Evolutionary conservation across 2,113 vertebrate genomes (phyloP).

Genomic region (Antennarius striatus): DNA sequence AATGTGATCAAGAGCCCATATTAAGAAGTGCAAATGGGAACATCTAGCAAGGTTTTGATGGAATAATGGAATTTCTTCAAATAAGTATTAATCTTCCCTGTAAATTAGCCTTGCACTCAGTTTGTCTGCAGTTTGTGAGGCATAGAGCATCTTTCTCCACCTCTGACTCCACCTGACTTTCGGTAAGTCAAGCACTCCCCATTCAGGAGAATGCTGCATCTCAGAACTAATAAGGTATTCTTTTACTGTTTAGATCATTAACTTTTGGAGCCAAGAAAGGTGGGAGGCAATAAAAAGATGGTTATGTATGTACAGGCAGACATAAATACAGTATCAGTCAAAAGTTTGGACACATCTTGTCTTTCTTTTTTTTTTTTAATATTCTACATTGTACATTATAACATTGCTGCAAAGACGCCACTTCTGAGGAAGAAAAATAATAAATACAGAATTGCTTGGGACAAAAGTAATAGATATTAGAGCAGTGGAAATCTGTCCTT

Average conservation of each 20-base stretch:
- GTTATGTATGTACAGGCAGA: not conserved
- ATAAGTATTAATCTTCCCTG: slow-evolving; percentile 26
- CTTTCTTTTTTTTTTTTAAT: not conserved
- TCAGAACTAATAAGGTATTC: slow-evolving; percentile 16
- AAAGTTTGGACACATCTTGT: too few species aligned
- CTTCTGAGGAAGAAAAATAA: too few species aligned
- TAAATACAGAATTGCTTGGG: too few species aligned
- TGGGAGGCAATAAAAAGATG: slow-evolving; percentile 5
- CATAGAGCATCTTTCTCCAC: slow-evolving; percentile 25
- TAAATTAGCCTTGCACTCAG: slow-evolving; percentile 34
- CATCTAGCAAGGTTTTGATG: slow-evolving; percentile 8
- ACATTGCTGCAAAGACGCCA: too few species aligned
- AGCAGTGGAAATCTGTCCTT: too few species aligned
- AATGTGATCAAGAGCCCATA: slow-evolving; percentile 9
- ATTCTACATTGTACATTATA: too few species aligned
- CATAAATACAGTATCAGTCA: too few species aligned
- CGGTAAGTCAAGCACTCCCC: slow-evolving; percentile 32
- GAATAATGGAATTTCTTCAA: slow-evolving; percentile 30
- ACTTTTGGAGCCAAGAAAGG: slow-evolving; percentile 40
- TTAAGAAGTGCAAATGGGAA: slow-evolving; percentile 17
- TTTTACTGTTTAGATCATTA: slow-evolving; percentile 52
- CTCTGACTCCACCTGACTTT: slow-evolving; percentile 10
- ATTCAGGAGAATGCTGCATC: slow-evolving; percentile 29
- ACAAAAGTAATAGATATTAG: too few species aligned
- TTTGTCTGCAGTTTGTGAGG: slow-evolving; percentile 9